Evolutionary conservation across 2,797 vertebrate species (phyloP).

Genomic region (Danio kyathit): DNA sequence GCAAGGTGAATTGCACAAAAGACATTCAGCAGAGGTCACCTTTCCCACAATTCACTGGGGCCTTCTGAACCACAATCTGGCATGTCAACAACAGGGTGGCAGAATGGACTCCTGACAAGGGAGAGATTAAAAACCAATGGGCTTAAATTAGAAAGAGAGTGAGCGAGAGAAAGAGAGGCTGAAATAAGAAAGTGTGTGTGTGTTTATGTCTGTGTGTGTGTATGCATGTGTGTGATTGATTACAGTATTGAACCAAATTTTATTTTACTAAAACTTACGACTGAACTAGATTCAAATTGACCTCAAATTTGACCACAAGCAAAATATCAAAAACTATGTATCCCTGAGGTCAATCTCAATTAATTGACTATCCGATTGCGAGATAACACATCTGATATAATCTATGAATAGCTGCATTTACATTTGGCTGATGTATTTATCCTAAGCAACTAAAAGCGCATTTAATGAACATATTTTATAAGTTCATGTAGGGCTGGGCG

Average conservation of each 20-base stretch:
- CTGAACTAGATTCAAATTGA: neutral
- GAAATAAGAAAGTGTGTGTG: slow-evolving; percentile 13
- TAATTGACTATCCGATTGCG: neutral
- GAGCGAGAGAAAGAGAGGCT: neutral
- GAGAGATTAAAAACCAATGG: slow-evolving; percentile 53
- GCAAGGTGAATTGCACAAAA: slow-evolving; percentile 47
- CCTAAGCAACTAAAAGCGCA: neutral
- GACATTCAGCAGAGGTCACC: slow-evolving; percentile 56
- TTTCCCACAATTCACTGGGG: slow-evolving; percentile 55
- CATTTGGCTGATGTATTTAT: neutral
- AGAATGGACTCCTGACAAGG: slow-evolving; percentile 53
- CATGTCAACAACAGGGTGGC: slow-evolving; percentile 60
- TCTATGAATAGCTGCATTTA: slow-evolving; percentile 4
- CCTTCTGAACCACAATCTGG: slow-evolving; percentile 58
- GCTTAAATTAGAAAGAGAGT: slow-evolving; percentile 61
- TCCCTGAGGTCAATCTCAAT: neutral
- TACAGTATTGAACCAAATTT: no score
- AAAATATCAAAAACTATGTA: neutral
- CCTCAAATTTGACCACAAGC: neutral
- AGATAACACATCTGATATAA: neutral
- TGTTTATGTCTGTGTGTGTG: no score
- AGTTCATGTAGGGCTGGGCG: no score
- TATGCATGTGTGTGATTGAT: slow-evolving; percentile 14
- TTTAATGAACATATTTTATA: neutral
- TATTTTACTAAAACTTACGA: no score